These are phyloP conservation scores for Corticium candelabrum DNA, from an alignment of 37 sponge, comb jelly and placozoan genomes.

Conservation along the genomic window DNA sequence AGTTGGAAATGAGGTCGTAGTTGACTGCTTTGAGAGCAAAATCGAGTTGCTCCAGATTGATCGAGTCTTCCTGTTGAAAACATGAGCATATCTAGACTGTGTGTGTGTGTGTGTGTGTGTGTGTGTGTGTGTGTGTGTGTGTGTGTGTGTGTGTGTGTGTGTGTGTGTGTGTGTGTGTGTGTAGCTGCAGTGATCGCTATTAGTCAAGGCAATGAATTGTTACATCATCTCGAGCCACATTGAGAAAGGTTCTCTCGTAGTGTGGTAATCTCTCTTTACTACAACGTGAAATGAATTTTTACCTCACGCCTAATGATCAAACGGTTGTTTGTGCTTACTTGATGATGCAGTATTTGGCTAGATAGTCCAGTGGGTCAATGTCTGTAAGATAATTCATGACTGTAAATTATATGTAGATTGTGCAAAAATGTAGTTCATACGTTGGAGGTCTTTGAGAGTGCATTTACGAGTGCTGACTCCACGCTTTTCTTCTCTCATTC, in stretches of 20 bases:
- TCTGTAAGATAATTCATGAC: slow-evolving; percentile 11
- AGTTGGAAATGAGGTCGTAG: slow-evolving; percentile 67
- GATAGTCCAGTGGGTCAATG: slow-evolving; percentile 81
- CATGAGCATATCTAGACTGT: not conserved
- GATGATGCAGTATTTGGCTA: slow-evolving; percentile 82
- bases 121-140: too few species aligned
- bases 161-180: too few species aligned
- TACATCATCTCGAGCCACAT: slow-evolving; percentile 1
- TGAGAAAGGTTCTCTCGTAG: not conserved
- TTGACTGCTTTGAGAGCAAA: slow-evolving; percentile 88
- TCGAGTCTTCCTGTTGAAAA: slow-evolving; percentile 53
- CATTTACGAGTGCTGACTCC: not conserved
- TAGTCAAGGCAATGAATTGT: not conserved
- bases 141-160: too few species aligned
- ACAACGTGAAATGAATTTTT: not conserved
- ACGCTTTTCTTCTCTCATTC: not conserved
- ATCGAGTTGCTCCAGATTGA: slow-evolving; percentile 60
- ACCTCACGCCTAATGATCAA: not conserved
- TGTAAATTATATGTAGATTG: too few species aligned
- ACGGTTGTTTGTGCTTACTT: slow-evolving; percentile 25
- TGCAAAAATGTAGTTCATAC: not conserved
- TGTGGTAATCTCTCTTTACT: not conserved
- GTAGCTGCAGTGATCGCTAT: not conserved
- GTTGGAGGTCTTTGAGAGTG: not conserved
- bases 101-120: too few species aligned